A percentile compares a stretch with the other conserved stretches of the same genome.
These are phyloP conservation scores for Eupsittula cactorum DNA, from an alignment of 2,113 vertebrate genomes.

Conservation along the genomic window DNA sequence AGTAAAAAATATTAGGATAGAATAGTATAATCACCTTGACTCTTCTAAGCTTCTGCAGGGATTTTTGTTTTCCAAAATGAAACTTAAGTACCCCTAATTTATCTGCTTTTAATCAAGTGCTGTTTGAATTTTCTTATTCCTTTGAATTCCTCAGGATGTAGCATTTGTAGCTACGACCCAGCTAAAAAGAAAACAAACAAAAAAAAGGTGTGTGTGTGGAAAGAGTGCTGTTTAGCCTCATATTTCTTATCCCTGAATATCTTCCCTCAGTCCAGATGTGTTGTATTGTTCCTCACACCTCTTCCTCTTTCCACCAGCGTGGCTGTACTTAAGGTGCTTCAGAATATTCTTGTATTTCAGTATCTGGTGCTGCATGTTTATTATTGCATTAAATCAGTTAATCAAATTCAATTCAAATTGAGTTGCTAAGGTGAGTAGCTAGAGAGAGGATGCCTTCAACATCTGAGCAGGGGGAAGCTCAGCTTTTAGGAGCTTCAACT, in stretches of 20 bases:
- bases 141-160: background rate
- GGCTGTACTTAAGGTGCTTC: background rate
- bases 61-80: background rate
- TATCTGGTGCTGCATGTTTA: background rate
- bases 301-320: background rate
- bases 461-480: no score
- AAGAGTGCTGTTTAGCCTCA: background rate
- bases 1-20: background rate
- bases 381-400: background rate
- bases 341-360: background rate
- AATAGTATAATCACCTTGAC: background rate
- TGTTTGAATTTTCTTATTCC: background rate
- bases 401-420: background rate
- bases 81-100: background rate
- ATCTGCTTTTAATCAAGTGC: background rate
- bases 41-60: background rate
- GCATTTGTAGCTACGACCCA: background rate
- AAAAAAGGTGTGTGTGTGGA: background rate
- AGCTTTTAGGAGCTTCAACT: no score
- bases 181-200: background rate
- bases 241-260: background rate
- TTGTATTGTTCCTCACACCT: rapidly evolving
- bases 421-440: no score
- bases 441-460: no score
- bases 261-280: background rate